phyloP scores from a whole-genome alignment of 2,888 invertebrate species.

The Oxytorus armatus region DNA sequence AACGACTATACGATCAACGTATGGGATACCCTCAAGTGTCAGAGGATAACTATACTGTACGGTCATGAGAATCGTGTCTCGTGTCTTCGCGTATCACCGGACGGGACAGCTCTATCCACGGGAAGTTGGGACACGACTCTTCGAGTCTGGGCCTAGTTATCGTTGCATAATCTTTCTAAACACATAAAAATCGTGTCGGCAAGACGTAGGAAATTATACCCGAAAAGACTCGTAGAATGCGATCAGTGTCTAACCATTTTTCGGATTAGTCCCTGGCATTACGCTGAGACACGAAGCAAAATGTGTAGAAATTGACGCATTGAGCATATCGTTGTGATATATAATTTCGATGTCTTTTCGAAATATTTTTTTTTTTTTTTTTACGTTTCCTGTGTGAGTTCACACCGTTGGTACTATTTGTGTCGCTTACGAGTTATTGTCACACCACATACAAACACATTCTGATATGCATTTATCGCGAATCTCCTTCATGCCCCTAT shows the following conservation, averaged over 20 bases:
- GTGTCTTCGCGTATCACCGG: conserved; percentile 96
- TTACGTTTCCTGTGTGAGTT: not conserved
- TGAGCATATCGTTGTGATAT: no score
- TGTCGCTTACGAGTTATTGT: conserved; percentile 22
- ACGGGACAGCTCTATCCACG: conserved; percentile 98
- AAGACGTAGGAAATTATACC: not conserved
- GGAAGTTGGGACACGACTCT: conserved; percentile 98
- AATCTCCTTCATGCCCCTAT: not conserved
- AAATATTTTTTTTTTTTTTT: not conserved
- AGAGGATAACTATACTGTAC: conserved; percentile 94
- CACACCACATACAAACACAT: conserved; percentile 14
- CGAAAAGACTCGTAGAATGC: not conserved
- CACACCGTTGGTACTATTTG: not conserved
- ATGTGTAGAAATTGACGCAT: no score
- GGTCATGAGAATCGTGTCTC: conserved; percentile 98
- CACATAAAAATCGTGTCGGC: not conserved
- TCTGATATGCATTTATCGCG: conserved; percentile 21
- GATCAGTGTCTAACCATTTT: no score
- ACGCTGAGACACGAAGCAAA: no score
- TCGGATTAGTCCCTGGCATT: no score
- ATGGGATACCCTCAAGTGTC: conserved; percentile 99
- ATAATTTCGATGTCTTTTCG: not conserved
- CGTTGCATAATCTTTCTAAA: not conserved
- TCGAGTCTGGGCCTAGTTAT: conserved; percentile 87
- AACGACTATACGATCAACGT: conserved; percentile 99